phyloP scores from a whole-genome alignment of 2,888 invertebrate species.

The Synanthedon myopaeformis region DNA sequence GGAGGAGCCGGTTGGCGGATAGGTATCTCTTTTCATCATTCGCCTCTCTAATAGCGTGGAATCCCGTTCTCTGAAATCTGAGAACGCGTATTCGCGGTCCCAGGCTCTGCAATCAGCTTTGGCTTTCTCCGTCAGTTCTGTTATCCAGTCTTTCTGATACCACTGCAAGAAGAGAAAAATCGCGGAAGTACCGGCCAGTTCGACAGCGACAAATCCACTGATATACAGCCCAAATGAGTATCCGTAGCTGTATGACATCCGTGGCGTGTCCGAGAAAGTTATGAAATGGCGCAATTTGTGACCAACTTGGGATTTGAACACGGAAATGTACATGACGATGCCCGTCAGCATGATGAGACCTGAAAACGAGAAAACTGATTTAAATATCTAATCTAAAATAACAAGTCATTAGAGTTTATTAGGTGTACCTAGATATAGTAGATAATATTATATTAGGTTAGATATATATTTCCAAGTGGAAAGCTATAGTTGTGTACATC shows the following conservation, averaged over 20 bases:
- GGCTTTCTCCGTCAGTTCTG: slow-evolving; percentile 60
- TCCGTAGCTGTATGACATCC: slow-evolving; percentile 88
- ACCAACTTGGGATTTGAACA: slow-evolving; percentile 91
- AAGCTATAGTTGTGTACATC: too few relatives aligned
- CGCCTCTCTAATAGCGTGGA: slow-evolving; percentile 52
- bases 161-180: slow-evolving; percentile 88
- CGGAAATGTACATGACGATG: slow-evolving; percentile 92
- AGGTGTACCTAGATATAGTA: too few relatives aligned
- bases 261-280: slow-evolving; percentile 81
- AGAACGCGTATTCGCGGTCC: slow-evolving; percentile 64
- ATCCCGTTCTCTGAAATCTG: slow-evolving; percentile 58
- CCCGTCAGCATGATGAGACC: slow-evolving; percentile 91
- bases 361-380: slow-evolving; percentile 29
- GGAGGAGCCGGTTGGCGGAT: slow-evolving; percentile 52
- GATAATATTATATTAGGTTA: too few relatives aligned
- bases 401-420: too few relatives aligned
- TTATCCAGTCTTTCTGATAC: slow-evolving; percentile 76
- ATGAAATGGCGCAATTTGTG: slow-evolving; percentile 82
- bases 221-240: slow-evolving; percentile 90
- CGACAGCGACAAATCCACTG: slow-evolving; percentile 85
- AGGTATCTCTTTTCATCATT: slow-evolving; percentile 61
- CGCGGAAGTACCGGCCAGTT: slow-evolving; percentile 87
- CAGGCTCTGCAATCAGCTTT: slow-evolving; percentile 60
- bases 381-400: too few relatives aligned
- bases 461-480: too few relatives aligned